Percentiles rank a stretch among this genome's conserved stretches.
These are phyloP conservation scores for Oscheius sp. DNA, from an alignment of 2,888 invertebrate species.

Conservation along the genomic window DNA sequence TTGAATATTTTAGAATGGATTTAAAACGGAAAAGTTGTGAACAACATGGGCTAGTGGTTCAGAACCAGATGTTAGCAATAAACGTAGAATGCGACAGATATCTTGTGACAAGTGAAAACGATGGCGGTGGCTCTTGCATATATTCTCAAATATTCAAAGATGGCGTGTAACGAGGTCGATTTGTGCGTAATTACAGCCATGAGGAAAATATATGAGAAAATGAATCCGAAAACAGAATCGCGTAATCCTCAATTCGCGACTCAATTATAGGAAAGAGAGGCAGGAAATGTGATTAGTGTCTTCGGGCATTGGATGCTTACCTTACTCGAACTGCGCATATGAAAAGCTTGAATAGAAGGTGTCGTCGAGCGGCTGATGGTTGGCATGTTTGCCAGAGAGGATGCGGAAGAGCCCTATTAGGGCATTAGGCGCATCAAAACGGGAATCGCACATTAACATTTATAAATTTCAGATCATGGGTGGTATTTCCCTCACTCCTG, in stretches of 20 bases:
- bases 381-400: background rate
- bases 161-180: background rate
- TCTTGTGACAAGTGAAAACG: too few relatives aligned
- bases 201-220: slow-evolving; percentile 2
- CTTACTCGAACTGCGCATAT: slow-evolving; percentile 2
- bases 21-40: background rate
- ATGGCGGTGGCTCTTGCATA: too few relatives aligned
- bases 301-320: background rate
- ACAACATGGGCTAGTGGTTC: background rate
- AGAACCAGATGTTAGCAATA: slow-evolving; percentile 7
- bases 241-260: slow-evolving; percentile 16
- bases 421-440: too few relatives aligned
- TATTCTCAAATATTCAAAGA: background rate
- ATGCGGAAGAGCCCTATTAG: background rate
- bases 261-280: slow-evolving; percentile 20
- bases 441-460: too few relatives aligned
- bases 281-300: slow-evolving; percentile 26
- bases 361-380: background rate
- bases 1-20: background rate
- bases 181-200: background rate
- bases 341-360: background rate
- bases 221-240: background rate
- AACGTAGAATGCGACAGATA: background rate
- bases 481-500: slow-evolving; percentile 74
- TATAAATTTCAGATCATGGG: slow-evolving; percentile 74